phyloP scores from a whole-genome alignment of 2,888 invertebrate species.

The Coronaproctus castanopsis region DNA sequence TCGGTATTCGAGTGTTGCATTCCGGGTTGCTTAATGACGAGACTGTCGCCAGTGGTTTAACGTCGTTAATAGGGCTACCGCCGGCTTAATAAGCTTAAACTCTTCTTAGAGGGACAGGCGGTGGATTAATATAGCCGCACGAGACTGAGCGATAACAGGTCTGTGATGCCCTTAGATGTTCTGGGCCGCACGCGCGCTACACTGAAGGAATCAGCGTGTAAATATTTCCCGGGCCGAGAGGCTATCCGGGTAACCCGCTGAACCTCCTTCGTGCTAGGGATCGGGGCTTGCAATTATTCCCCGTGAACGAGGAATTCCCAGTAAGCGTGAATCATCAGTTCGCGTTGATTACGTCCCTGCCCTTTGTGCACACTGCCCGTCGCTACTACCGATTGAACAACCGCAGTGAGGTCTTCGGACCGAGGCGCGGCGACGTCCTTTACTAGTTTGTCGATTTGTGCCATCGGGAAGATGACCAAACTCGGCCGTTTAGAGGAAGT shows the following conservation, averaged over 20 bases:
- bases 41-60: not conserved
- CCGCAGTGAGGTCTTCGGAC: conserved; percentile 38
- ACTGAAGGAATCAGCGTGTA: conserved; percentile 39
- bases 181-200: conserved; percentile 39
- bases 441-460: conserved; percentile 29
- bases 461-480: conserved; percentile 38
- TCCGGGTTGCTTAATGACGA: conserved; percentile 2
- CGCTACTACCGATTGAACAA: conserved; percentile 48
- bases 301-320: conserved; percentile 43
- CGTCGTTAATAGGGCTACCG: conserved; percentile 5
- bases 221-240: conserved; percentile 35
- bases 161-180: conserved; percentile 38
- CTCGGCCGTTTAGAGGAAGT: conserved; percentile 39
- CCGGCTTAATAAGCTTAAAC: conserved; percentile 11
- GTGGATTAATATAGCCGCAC: conserved; percentile 29
- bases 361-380: conserved; percentile 51
- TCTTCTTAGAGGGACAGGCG: conserved; percentile 43
- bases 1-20: not conserved
- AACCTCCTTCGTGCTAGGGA: conserved; percentile 47
- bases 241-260: conserved; percentile 39
- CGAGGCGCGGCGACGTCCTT: conserved; percentile 27
- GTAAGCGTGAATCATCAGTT: conserved; percentile 46
- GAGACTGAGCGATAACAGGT: conserved; percentile 40
- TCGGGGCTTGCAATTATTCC: conserved; percentile 39
- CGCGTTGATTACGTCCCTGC: conserved; percentile 47